Percentiles rank a stretch among this genome's conserved stretches.
Evolutionary conservation across 2,888 invertebrate species (phyloP).

Genomic region (Zele albiditarsus): DNA sequence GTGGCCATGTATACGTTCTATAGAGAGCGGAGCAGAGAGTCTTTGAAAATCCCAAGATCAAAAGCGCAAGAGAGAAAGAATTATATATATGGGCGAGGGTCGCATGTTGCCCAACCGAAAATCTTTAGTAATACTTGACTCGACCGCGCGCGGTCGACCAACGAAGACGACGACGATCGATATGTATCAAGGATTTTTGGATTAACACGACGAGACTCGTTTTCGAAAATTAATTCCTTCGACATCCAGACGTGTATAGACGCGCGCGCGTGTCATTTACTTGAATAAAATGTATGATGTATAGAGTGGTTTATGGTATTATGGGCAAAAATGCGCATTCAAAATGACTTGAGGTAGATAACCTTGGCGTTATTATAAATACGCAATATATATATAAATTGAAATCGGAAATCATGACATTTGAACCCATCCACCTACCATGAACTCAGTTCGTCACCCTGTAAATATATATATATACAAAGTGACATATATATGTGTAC

Average conservation of each 20-base stretch:
- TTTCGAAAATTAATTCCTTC: neutral
- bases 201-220: slow-evolving; percentile 14
- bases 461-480: neutral
- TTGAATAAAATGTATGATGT: neutral
- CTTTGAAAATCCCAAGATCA: slow-evolving; percentile 4
- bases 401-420: slow-evolving; percentile 42
- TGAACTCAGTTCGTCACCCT: slow-evolving; percentile 61
- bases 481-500: neutral
- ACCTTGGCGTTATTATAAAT: slow-evolving; percentile 28
- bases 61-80: slow-evolving; percentile 2
- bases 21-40: neutral
- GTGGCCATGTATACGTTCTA: neutral
- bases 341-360: slow-evolving; percentile 25
- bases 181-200: slow-evolving; percentile 29
- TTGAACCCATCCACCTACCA: slow-evolving; percentile 57
- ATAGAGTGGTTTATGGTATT: neutral
- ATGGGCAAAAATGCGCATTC: slow-evolving; percentile 5
- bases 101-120: slow-evolving; percentile 29
- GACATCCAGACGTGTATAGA: neutral
- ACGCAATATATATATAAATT: slow-evolving; percentile 29
- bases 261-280: slow-evolving; percentile 9
- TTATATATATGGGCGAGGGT: neutral
- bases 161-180: slow-evolving; percentile 20
- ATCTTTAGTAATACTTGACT: slow-evolving; percentile 23
- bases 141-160: neutral